Percentiles rank a stretch among this genome's conserved stretches.
These are phyloP conservation scores for Drosophila serrata DNA, from an alignment of 1,140 invertebrate species.

Conservation along the genomic window DNA sequence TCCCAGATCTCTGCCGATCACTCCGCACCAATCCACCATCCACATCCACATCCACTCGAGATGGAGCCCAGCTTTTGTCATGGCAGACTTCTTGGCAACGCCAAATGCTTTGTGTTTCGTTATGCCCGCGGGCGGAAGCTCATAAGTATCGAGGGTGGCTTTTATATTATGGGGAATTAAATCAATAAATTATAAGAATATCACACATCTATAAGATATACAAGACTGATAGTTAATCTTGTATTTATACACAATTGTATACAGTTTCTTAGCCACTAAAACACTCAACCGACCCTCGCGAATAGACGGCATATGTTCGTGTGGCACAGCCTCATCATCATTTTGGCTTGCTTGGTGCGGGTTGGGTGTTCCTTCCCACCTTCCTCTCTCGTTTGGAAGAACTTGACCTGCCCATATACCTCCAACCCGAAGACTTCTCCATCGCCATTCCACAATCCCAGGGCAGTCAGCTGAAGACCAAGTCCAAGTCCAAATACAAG, in stretches of 20 bases:
- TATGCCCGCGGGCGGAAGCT: slow-evolving; percentile 52
- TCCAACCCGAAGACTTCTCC: slow-evolving; percentile 21
- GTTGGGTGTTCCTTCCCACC: slow-evolving; percentile 18
- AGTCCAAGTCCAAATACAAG: slow-evolving; percentile 22
- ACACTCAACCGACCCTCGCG: slow-evolving; percentile 16
- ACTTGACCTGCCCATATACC: slow-evolving; percentile 39
- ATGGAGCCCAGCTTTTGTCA: slow-evolving; percentile 63
- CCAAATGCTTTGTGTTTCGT: slow-evolving; percentile 73
- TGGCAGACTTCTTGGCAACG: slow-evolving; percentile 82
- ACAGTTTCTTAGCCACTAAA: not conserved
- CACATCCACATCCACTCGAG: slow-evolving; percentile 11
- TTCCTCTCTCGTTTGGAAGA: slow-evolving; percentile 7
- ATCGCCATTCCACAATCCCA: slow-evolving; percentile 24
- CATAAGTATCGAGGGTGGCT: slow-evolving; percentile 66
- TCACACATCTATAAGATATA: not conserved
- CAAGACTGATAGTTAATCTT: not conserved
- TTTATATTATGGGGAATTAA: slow-evolving; percentile 3
- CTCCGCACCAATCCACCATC: slow-evolving; percentile 19
- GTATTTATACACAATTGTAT: not conserved
- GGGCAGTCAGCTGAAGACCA: slow-evolving; percentile 7
- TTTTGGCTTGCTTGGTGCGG: slow-evolving; percentile 43
- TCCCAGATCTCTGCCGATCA: slow-evolving; percentile 25
- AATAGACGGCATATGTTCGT: slow-evolving; percentile 38
- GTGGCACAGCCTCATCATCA: slow-evolving; percentile 53
- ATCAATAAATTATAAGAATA: not conserved